Percentiles rank a stretch among this genome's conserved stretches.
phyloP scores from a whole-genome alignment of 2,113 vertebrate species.

The Dissostichus mawsoni region DNA sequence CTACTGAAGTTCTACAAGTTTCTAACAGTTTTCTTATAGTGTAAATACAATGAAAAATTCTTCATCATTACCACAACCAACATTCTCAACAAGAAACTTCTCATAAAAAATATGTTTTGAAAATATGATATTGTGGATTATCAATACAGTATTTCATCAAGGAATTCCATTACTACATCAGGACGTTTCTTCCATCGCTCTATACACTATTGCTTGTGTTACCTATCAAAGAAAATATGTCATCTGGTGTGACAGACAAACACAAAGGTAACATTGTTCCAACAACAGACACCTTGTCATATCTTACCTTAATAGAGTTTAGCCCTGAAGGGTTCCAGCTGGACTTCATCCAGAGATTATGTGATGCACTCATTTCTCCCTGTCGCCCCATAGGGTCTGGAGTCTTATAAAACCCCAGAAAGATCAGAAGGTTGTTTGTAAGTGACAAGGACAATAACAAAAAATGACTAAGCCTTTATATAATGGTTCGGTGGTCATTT shows the following conservation, averaged over 20 bases:
- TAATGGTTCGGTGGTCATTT: too few species aligned
- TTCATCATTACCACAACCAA: neutral
- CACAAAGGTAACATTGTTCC: neutral
- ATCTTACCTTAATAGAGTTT: neutral
- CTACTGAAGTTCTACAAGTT: neutral
- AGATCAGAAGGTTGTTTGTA: neutral
- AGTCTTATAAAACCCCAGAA: neutral
- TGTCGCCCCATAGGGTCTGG: neutral
- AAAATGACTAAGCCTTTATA: neutral
- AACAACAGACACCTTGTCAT: neutral
- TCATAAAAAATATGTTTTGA: neutral
- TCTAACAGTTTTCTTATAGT: neutral
- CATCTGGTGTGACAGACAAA: neutral
- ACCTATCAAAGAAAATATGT: neutral
- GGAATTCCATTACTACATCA: neutral
- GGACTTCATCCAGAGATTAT: constrained; percentile 27
- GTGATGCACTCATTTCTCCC: neutral
- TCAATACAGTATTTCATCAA: neutral
- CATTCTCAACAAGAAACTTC: neutral
- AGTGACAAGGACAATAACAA: neutral
- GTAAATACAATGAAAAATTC: neutral
- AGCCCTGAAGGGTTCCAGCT: neutral
- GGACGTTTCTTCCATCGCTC: neutral
- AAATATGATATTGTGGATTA: constrained; percentile 1
- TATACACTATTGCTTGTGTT: neutral